Base-by-base conservation (phyloP, 2,888 invertebrate genomes). In the Oscheius sp. region DNA sequence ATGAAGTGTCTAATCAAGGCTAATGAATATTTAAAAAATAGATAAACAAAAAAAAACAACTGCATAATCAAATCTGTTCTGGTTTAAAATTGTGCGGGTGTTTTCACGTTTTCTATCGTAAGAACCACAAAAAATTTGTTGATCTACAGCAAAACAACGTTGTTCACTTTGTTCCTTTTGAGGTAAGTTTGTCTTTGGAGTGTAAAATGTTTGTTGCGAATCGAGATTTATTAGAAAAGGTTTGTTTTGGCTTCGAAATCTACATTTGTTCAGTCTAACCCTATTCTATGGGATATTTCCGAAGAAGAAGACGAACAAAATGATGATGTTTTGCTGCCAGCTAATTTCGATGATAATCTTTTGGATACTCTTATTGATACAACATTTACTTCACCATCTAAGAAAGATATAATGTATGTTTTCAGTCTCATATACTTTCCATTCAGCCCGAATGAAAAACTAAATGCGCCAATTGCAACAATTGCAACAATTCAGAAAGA, bases 221-320 rank as follows among this genome's bases (percentile, higher is more conserved):
- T n/a, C n/a, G n/a, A n/a, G n/a, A n/a, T n/a, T n/a, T n/a, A n/a
- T n/a, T n/a, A n/a, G n/a, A n/a, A n/a, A n/a, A 22, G 50, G 50
- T 50, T 1, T 28, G 2, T 9, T 5, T 2, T 50, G 26, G 9
- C 24, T 50, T 50, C 2, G 20, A 45, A 6, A 47, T 2, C 14
- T 24, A 47, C n/a, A 14, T 17, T 9, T 26, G 9, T 28, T 50
- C n/a, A 50, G 50, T 28, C 24, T 5, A 50, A 24, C 4, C 12
- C 28, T 12, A 28, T 26, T 6, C 26, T 50, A 14, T 50, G 50
- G 50, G 50, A 50, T 28, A 50, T 50, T 26, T 50, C 50, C n/a
- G 50, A 26, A 30, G 50, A 50, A 28, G 50, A 50, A 26, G 50
- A 50, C 2, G 50, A 26, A 14, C 26, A 20, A 24, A 20, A 47